Base-by-base conservation (phyloP, 1,140 invertebrate genomes). In the Dryas iulia region DNA sequence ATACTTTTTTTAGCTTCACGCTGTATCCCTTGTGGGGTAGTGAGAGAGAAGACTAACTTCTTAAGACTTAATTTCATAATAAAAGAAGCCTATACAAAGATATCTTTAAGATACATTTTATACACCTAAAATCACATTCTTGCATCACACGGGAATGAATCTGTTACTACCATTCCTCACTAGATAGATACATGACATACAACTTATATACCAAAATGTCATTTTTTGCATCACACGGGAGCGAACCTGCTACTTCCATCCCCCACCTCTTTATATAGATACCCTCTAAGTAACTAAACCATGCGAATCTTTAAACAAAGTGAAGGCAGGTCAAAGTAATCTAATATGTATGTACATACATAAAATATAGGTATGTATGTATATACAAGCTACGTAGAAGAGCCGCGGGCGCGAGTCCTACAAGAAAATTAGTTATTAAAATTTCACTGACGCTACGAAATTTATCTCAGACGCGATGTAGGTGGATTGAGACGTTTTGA, bases 401-500 rank as follows among this genome's bases (percentile, higher is more conserved):
- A 35, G 74, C 80, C 83, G 82, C 77, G 81, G 78, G 82, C 83
- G 79, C 72, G 77, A 81, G 85, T 88, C 82, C 88, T 89, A 89
- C 89, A 91, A 91, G 87, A 91, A 91, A 91, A 91, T 91, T 91
- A 91, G 89, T 91, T 91, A 91, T 91, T 91, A 91, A 91, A 91
- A 91, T 91, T 91, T 91, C 89, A 91, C 89, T 86, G 89, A 90
- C 86, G 89, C 87, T 91, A 81, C 82, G 72, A 90, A 90, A 90
- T 90, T 90, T 90, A 90, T 90, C 88, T 90, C 82, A 76, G 76
- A 78, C 80, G 83, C 72, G 75, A 62, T 81, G 66, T 81, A 84
- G 33, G 14, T 1, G 47, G 76, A 65, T 11, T 3, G n/a, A 56
- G 7, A 23, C 2, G 14, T 61, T 33, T 82, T 82, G 70, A 73